Conservation (phyloP, 2,113 vertebrate genomes). For the Quiscalus mexicanus region DNA sequence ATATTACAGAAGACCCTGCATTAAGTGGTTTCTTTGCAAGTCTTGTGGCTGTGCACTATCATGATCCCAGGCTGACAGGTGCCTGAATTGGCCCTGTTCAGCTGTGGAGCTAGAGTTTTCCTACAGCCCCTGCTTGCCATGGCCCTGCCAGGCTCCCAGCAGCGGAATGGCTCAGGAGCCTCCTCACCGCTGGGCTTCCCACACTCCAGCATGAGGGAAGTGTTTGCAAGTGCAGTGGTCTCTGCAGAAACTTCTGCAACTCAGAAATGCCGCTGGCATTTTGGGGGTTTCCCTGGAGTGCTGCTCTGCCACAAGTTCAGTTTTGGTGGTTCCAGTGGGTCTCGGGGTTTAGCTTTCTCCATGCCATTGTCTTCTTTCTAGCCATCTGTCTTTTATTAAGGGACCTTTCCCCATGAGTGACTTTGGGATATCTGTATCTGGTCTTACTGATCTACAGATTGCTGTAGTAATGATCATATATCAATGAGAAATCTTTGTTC, state of each 20-base stretch:
- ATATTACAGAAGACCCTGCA: not conserved
- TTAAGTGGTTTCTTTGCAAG: not conserved
- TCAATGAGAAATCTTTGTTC: not conserved
- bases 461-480: not conserved
- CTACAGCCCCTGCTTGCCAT: not conserved
- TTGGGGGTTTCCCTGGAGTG: not conserved
- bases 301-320: not conserved
- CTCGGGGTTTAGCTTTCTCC: not conserved
- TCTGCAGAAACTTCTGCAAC: not conserved
- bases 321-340: not conserved
- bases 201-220: fast-evolving
- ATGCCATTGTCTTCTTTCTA: not conserved
- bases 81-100: not conserved
- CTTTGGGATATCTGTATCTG: not conserved
- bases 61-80: fast-evolving
- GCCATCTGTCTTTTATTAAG: not conserved
- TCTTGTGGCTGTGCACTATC: fast-evolving
- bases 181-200: fast-evolving
- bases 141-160: not conserved
- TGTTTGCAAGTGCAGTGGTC: not conserved
- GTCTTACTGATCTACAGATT: not conserved
- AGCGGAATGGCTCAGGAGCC: fast-evolving
- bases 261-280: not conserved
- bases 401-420: not conserved
- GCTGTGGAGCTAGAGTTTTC: not conserved